Percentiles rank a stretch among this genome's conserved stretches.
Conservation (phyloP, 2,797 vertebrate genomes). For the Hapalemur alaotrensis region DNA sequence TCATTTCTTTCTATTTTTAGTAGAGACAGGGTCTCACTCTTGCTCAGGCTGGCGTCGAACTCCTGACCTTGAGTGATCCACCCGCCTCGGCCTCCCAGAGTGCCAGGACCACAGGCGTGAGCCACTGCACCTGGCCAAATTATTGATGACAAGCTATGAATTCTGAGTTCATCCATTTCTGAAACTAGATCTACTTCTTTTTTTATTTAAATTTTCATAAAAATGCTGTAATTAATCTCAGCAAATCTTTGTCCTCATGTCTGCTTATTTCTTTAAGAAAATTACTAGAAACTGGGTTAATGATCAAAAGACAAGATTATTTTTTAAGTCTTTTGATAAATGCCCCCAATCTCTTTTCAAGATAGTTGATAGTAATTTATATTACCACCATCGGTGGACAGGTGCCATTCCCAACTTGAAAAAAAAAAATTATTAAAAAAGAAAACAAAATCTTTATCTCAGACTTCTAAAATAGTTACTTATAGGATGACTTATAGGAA, state of each 20-base stretch:
- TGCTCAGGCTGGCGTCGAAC: too few species aligned
- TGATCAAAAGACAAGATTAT: not conserved
- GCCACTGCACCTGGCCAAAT: too few species aligned
- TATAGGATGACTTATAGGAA: not conserved
- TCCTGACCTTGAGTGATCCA: too few species aligned
- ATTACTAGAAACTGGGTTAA: not conserved
- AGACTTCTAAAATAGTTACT: not conserved
- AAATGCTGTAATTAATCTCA: not conserved
- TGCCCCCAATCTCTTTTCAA: not conserved
- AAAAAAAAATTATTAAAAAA: not conserved
- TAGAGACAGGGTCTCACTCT: too few species aligned
- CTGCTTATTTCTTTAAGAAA: not conserved
- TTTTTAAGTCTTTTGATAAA: not conserved
- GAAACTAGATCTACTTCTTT: not conserved
- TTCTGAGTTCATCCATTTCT: not conserved
- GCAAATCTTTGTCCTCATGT: not conserved
- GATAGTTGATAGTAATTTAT: not conserved
- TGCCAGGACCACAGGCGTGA: too few species aligned
- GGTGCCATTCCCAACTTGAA: not conserved
- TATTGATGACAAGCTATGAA: not conserved
- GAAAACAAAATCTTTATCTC: constrained; percentile 9
- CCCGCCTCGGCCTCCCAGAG: too few species aligned
- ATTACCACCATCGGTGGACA: not conserved
- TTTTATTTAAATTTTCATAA: not conserved
- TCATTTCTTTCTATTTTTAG: too few species aligned